Base-by-base conservation (phyloP, 2,113 vertebrate species). In the Sinocyclocheilus maitianheensis region DNA sequence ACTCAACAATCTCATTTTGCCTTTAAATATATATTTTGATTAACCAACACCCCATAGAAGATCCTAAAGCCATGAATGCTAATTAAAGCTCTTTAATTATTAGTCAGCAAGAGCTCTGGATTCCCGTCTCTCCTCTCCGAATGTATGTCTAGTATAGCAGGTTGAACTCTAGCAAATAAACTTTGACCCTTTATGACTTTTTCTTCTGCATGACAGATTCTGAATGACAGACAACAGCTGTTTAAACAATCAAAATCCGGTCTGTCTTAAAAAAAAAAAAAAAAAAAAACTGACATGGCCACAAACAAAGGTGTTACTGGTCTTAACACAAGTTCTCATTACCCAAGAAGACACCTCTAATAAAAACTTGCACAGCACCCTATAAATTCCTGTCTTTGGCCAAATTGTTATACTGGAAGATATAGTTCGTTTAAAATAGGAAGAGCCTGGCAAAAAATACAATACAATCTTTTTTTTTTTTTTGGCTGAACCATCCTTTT, bases 151-250 rank as follows among this genome's bases (percentile, higher is more conserved):
- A 77, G 43, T 13, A 92, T 89, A 91, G 89, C 91, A 89, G 30
- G 60, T 78, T 88, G 81, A 87, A 81, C 90, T 91, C 84, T 86
- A 87, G 86, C 88, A 86, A 87, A 90, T 88, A 88, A 84, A 84
- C 71, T 46, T 76, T 86, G 87, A 84, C 77, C 34, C 5, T 85
- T 86, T 88, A 90, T 90, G 91, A 92, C 90, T 91, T 74, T 88
- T 88, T 53, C 87, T 87, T 24, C 53, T 86, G 90, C 26, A 63
- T 26, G 89, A 81, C 84, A 85, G 87, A 79, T n/a, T 63, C 5
- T 58, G 65, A 85, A 51, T 75, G 87, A 89, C 63, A 87, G 90
- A 84, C 90, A 88, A 87, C 94, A 94, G 94, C 94, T 95, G 94
- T 94, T 88, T 88, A 93, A 94, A 93, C 94, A 93, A 81, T 85